Conservation (phyloP, 2,888 invertebrate genomes). For the Sarcophaga carnaria region DNA sequence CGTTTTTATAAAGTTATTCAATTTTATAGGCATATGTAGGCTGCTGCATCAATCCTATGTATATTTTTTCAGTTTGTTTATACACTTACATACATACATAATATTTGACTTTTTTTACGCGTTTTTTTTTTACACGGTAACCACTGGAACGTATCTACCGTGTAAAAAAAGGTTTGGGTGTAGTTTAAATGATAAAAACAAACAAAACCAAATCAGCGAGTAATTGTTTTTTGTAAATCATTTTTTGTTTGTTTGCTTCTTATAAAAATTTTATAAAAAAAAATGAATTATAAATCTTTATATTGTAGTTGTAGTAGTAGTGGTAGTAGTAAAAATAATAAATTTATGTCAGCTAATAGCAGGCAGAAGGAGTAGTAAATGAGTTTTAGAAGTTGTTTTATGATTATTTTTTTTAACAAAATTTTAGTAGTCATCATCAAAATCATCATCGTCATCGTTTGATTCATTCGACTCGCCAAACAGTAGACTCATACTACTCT, state of each 20-base stretch:
- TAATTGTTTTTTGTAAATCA: not conserved
- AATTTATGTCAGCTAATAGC: constrained; percentile 43
- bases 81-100: too few relatives aligned
- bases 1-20: too few relatives aligned
- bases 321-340: constrained; percentile 32
- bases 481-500: constrained; percentile 75
- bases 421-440: constrained; percentile 68
- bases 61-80: too few relatives aligned
- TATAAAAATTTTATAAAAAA: constrained; percentile 39
- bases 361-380: constrained; percentile 37
- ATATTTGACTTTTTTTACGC: too few relatives aligned
- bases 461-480: constrained; percentile 77
- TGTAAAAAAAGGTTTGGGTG: too few relatives aligned
- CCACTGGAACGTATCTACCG: too few relatives aligned
- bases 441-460: constrained; percentile 74
- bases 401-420: constrained; percentile 46
- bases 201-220: not conserved
- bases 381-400: constrained; percentile 10
- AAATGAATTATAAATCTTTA: constrained; percentile 17
- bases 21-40: too few relatives aligned
- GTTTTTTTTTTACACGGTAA: too few relatives aligned
- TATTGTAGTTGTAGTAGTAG: constrained; percentile 30
- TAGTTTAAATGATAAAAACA: not conserved
- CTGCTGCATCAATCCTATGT: too few relatives aligned
- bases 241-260: constrained; percentile 16